phyloP scores from a whole-genome alignment of 2,888 invertebrate species.

The Acanthopleura granulata region DNA sequence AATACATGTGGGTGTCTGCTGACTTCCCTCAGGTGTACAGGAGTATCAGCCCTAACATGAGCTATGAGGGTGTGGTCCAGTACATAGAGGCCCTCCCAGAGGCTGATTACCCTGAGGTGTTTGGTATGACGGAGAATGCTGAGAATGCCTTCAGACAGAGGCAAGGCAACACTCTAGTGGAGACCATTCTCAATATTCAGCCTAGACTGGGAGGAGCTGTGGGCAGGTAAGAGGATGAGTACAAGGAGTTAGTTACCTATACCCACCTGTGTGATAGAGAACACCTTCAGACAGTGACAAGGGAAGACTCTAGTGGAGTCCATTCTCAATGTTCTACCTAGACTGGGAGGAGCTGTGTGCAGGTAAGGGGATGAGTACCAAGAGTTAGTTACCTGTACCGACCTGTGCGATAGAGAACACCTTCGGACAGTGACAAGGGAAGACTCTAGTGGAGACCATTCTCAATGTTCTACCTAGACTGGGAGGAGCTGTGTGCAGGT shows the following conservation, averaged over 20 bases:
- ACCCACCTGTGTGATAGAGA: conserved; percentile 39
- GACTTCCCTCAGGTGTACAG: conserved; percentile 42
- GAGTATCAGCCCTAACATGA: conserved; percentile 49
- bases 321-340: conserved; percentile 64
- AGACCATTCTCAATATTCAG: conserved; percentile 63
- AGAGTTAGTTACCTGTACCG: no score
- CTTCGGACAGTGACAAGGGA: conserved; percentile 61
- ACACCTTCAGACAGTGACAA: conserved; percentile 62
- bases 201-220: conserved; percentile 55
- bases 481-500: conserved; percentile 27
- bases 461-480: conserved; percentile 63
- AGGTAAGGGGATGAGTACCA: no score
- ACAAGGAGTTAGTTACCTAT: no score
- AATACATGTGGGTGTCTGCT: no score
- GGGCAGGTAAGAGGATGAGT: conserved; percentile 47
- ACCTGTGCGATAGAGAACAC: conserved; percentile 50
- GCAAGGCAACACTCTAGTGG: conserved; percentile 59
- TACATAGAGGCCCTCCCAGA: conserved; percentile 62
- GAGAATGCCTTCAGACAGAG: conserved; percentile 64
- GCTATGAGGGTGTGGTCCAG: conserved; percentile 45
- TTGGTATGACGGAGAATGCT: conserved; percentile 68
- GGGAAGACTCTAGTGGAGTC: conserved; percentile 59
- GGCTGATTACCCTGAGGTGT: conserved; percentile 63
- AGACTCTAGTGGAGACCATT: conserved; percentile 58
- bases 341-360: conserved; percentile 36